phyloP scores from a whole-genome alignment of 2,113 vertebrate species.

The Cygnus buccinator region DNA sequence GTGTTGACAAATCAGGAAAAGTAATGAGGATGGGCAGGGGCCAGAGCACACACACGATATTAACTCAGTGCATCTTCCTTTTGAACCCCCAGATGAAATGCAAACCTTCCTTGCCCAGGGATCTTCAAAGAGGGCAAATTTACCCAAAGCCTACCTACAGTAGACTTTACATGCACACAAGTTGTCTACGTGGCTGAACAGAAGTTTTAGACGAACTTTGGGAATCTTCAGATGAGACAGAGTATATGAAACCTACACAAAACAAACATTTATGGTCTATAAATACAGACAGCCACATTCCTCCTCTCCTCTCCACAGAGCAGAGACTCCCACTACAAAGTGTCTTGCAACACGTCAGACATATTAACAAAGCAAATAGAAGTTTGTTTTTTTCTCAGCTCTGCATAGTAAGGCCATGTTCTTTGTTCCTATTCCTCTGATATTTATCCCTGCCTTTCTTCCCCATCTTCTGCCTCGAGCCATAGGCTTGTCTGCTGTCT shows the following conservation, averaged over 20 bases:
- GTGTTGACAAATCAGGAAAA: not conserved
- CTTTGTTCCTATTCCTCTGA: slow-evolving; percentile 30
- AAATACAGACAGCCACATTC: slow-evolving; percentile 16
- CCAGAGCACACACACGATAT: not conserved
- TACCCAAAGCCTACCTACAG: not conserved
- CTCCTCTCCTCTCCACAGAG: slow-evolving; percentile 10
- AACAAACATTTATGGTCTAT: slow-evolving; percentile 49
- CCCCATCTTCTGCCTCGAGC: slow-evolving; percentile 68
- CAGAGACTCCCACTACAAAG: slow-evolving; percentile 39
- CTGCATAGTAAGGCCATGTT: slow-evolving; percentile 12
- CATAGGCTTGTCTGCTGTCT: slow-evolving; percentile 64
- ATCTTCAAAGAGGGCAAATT: not conserved
- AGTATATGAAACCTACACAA: slow-evolving; percentile 26
- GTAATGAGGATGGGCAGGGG: not conserved
- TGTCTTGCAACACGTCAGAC: slow-evolving; percentile 29
- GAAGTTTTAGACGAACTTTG: not conserved
- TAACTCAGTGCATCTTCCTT: not conserved
- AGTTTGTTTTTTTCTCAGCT: not conserved
- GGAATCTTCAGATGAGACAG: not conserved
- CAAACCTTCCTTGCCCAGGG: not conserved
- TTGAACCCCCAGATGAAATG: not conserved
- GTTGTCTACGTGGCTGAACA: not conserved
- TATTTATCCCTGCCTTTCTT: slow-evolving; percentile 62
- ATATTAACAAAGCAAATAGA: slow-evolving; percentile 32
- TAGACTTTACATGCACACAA: not conserved